phyloP scores from a whole-genome alignment of 2,797 vertebrate species.

The Mycteria americana region DNA sequence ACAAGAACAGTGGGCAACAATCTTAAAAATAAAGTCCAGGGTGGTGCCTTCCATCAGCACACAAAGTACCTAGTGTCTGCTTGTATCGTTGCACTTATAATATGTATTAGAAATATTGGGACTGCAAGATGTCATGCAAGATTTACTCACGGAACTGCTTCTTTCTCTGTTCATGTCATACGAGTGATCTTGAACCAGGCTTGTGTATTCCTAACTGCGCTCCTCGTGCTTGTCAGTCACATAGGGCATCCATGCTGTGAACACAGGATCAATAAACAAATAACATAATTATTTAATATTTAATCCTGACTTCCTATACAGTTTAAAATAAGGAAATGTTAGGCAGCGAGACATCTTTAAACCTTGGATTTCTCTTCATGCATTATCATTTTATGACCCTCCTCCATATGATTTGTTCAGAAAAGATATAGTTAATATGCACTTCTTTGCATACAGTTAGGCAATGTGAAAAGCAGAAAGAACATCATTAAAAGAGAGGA shows the following conservation, averaged over 20 bases:
- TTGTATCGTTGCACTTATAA: not conserved
- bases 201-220: not conserved
- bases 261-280: not conserved
- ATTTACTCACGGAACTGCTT: not conserved
- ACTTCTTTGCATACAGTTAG: not conserved
- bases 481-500: not conserved
- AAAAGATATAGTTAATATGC: not conserved
- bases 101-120: not conserved
- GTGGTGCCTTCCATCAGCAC: not conserved
- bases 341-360: not conserved
- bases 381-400: not conserved
- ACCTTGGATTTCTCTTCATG: not conserved
- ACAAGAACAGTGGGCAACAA: not conserved
- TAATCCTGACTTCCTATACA: not conserved
- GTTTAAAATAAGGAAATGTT: not conserved
- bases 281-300: not conserved
- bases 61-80: not conserved
- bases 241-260: not conserved
- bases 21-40: not conserved
- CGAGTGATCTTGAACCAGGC: not conserved
- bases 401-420: not conserved
- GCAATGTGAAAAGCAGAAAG: not conserved
- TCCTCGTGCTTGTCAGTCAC: not conserved
- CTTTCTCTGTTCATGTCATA: not conserved
- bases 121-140: not conserved